Percentiles rank a stretch among this genome's conserved stretches.
phyloP scores from a whole-genome alignment of 2,113 vertebrate genomes.

The Gymnogyps californianus region DNA sequence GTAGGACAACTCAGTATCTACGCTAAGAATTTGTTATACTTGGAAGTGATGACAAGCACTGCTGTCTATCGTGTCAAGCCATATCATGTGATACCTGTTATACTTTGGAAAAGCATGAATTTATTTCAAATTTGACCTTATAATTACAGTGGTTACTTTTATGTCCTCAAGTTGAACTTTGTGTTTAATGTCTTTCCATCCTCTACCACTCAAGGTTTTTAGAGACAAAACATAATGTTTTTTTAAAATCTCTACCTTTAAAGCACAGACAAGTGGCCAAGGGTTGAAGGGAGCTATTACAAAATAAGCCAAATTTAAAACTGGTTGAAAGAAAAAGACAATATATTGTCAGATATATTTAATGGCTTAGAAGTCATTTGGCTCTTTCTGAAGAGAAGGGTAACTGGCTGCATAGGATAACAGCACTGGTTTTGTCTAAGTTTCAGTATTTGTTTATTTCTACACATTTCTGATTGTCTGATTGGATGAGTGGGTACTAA shows the following conservation, averaged over 20 bases:
- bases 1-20: background rate
- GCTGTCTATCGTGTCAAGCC: background rate
- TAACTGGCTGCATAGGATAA: background rate
- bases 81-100: background rate
- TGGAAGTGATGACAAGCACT: background rate
- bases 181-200: background rate
- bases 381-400: background rate
- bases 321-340: background rate
- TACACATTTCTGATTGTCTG: background rate
- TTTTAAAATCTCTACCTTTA: background rate
- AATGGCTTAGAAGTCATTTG: background rate
- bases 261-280: background rate
- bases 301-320: background rate
- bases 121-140: background rate
- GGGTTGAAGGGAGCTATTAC: background rate
- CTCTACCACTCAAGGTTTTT: background rate
- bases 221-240: background rate
- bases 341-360: background rate
- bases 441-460: background rate
- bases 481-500: background rate
- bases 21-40: fast-evolving
- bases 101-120: background rate
- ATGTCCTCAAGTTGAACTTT: background rate
- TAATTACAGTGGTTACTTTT: background rate
- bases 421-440: background rate